Evolutionary conservation across 2,113 vertebrate genomes (phyloP), one percentile per base, ranked within the genome.

Genomic region (Dendropsophus ebraccatus): DNA sequence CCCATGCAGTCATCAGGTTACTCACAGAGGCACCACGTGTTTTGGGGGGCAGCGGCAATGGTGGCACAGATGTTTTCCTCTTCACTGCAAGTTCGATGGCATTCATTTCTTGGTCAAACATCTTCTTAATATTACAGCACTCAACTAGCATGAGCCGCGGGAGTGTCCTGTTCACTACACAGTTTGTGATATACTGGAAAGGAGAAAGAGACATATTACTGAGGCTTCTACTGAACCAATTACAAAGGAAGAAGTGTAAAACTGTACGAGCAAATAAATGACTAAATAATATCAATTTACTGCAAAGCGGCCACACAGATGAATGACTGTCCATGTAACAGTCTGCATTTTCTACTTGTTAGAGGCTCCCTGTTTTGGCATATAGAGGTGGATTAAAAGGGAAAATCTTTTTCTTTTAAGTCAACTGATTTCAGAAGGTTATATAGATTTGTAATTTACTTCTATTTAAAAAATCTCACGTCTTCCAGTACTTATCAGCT

Each of bases 31-130:
- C 94, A 54, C 91, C 77, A 88, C 97, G 93, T 10, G 92, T 93
- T 93, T 95, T 96, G 83, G 97, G 97, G 83, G 97, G 98, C 87
- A 99, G 92, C 32, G 98, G 98, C 87, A 99, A 91, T 81, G 97
- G 97, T 84, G 96, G 94, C 90, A 93, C 96, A 87, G 95, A 96
- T 67, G 94, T 91, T 91, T 97, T 98, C 89, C 95, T 90, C 81
- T 90, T 94, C 77, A 99, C 93, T 88, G 97, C 97, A 70, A 96
- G 93, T 75, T 96, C 95, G 86, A 97, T 94, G 81, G 94, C 93
- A 45, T 95, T 93, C 92, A 97, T 96, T 90, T 99, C 98, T 88
- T 96, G 96, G 74, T 99, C 96, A 25, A 97, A 98, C 95, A 99
- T 95, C 90, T 92, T 92, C 89, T 97, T 95, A 83, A 99, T 93